These are phyloP conservation scores for Calcarius lapponicus DNA, from an alignment of 2,797 vertebrate genomes.

Conservation along the genomic window DNA sequence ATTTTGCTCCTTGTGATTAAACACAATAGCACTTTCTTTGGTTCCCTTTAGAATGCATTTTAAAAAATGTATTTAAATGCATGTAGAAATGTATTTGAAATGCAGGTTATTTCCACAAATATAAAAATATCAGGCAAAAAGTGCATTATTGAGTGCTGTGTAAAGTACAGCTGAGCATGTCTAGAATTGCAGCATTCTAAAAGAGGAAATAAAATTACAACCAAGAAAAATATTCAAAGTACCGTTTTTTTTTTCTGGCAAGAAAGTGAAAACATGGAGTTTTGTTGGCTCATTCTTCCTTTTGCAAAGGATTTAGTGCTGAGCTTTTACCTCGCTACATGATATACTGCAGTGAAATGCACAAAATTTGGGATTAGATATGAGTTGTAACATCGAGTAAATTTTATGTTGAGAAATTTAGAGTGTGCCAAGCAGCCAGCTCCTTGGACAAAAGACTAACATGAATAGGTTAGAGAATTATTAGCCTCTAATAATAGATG, in stretches of 20 bases:
- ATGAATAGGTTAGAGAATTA: constrained; percentile 61
- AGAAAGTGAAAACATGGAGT: constrained; percentile 21
- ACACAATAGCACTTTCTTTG: constrained; percentile 9
- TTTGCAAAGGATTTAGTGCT: constrained; percentile 28
- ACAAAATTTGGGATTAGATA: constrained; percentile 49
- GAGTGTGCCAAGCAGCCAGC: not conserved
- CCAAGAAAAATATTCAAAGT: not conserved
- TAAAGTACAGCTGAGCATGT: not conserved
- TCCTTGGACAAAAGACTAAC: constrained; percentile 35
- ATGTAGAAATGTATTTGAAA: constrained; percentile 14
- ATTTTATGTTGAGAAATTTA: constrained; percentile 62
- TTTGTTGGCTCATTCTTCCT: constrained; percentile 27
- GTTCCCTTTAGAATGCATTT: not conserved
- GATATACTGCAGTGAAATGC: constrained; percentile 48
- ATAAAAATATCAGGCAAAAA: not conserved
- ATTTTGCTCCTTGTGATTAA: constrained; percentile 48
- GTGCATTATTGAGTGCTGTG: not conserved
- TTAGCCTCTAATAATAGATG: constrained; percentile 62
- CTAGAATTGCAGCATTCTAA: not conserved
- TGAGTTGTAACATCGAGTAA: constrained; percentile 47
- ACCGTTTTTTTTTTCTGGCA: constrained; percentile 30
- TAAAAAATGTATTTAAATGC: not conserved
- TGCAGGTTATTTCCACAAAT: not conserved
- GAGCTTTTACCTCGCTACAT: not conserved
- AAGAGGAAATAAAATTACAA: constrained; percentile 26